Conservation (phyloP, 1,140 invertebrate genomes). For the Hyphantria cunea region DNA sequence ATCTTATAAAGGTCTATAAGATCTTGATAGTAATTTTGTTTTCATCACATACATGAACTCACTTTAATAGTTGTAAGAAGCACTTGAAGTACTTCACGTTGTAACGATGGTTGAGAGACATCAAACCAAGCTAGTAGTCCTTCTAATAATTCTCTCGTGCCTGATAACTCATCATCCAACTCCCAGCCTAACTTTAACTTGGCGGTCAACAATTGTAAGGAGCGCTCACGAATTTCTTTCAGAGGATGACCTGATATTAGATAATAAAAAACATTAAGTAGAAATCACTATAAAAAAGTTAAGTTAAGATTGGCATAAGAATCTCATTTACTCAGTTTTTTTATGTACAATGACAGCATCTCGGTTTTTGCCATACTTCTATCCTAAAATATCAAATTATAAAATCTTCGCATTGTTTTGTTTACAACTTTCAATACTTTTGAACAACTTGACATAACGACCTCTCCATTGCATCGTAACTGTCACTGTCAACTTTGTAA, state of each 20-base stretch:
- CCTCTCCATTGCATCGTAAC: no score
- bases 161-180: constrained; percentile 60
- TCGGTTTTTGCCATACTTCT: constrained; percentile 35
- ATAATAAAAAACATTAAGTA: neutral
- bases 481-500: no score
- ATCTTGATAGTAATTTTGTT: neutral
- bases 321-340: constrained; percentile 57
- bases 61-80: constrained; percentile 62
- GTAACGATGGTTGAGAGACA: constrained; percentile 48
- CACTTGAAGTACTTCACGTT: constrained; percentile 59
- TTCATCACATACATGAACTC: neutral
- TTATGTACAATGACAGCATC: constrained; percentile 54
- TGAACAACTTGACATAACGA: neutral
- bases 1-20: no score
- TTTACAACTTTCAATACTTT: constrained; percentile 9
- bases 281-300: neutral
- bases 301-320: neutral
- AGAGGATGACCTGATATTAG: constrained; percentile 58
- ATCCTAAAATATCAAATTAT: neutral
- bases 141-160: constrained; percentile 57
- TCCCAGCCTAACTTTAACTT: constrained; percentile 69
- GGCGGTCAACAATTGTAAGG: constrained; percentile 54
- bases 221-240: constrained; percentile 70
- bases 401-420: constrained; percentile 16
- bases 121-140: constrained; percentile 64